A percentile compares a stretch with the other conserved stretches of the same genome.
Evolutionary conservation across 2,888 invertebrate species (phyloP).

Genomic region (Ceramica pisi): DNA sequence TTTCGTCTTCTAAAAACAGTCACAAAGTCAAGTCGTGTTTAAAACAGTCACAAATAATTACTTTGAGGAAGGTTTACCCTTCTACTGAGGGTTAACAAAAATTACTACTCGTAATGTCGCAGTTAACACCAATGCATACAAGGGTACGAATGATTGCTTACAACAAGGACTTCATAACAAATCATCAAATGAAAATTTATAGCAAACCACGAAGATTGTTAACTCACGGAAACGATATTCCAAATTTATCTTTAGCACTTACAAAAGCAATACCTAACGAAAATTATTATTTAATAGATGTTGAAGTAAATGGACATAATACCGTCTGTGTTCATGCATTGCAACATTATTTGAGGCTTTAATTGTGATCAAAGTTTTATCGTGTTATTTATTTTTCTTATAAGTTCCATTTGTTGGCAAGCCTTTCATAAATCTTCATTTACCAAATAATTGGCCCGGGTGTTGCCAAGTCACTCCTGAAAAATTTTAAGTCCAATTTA

Average conservation of each 20-base stretch:
- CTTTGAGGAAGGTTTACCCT: background rate
- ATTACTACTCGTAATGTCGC: background rate
- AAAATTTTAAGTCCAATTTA: too few species aligned
- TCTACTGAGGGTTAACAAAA: background rate
- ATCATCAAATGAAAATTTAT: background rate
- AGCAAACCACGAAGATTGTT: background rate
- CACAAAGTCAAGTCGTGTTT: background rate
- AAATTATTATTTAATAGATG: background rate
- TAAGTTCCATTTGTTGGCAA: too few species aligned
- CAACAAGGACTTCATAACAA: background rate
- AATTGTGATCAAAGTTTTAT: background rate
- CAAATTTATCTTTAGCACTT: background rate
- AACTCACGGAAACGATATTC: background rate
- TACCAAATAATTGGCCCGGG: too few species aligned
- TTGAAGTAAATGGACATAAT: background rate
- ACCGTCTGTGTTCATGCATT: background rate
- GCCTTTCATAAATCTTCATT: too few species aligned
- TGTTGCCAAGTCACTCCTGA: too few species aligned
- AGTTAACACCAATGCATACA: background rate
- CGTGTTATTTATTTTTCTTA: too few species aligned
- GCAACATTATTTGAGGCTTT: background rate
- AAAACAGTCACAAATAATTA: background rate
- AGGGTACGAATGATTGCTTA: background rate
- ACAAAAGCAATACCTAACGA: slow-evolving; percentile 15
- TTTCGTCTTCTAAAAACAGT: too few species aligned